A percentile compares a stretch with the other conserved stretches of the same genome.
These are phyloP conservation scores for Cryptocephalus moraei DNA, from an alignment of 2,888 invertebrate genomes.

Conservation along the genomic window DNA sequence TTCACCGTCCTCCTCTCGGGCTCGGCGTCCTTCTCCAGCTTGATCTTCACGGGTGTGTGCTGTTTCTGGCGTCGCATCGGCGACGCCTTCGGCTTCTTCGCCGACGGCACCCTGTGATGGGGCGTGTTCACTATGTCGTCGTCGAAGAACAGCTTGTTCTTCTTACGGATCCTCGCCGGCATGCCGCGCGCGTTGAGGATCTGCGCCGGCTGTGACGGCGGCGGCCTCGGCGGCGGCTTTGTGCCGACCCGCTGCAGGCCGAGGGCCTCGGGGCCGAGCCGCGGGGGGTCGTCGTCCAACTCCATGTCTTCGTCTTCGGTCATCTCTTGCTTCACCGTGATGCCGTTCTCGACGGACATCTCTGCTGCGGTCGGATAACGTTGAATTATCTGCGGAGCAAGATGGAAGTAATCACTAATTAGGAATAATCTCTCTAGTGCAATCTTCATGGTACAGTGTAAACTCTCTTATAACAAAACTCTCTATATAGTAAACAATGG, in stretches of 20 bases:
- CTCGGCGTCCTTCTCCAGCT: conserved; percentile 14
- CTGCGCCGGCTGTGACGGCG: conserved; percentile 61
- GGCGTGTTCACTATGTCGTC: conserved; percentile 78
- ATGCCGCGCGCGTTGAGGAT: conserved; percentile 77
- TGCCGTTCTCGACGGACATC: conserved; percentile 27
- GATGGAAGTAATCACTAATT: too few species aligned
- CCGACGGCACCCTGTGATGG: conserved; percentile 62
- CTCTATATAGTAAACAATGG: too few species aligned
- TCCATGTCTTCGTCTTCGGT: conserved; percentile 35
- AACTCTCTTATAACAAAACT: too few species aligned
- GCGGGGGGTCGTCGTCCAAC: conserved; percentile 53
- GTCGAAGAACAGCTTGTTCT: conserved; percentile 76
- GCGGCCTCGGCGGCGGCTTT: conserved; percentile 60
- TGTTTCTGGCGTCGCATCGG: neutral
- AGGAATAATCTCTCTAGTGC: too few species aligned
- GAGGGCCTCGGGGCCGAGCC: conserved; percentile 68
- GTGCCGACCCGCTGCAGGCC: conserved; percentile 76
- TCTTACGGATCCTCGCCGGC: conserved; percentile 84
- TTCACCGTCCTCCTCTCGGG: conserved; percentile 24
- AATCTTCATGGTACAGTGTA: too few species aligned
- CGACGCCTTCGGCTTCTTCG: conserved; percentile 48
- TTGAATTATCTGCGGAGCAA: too few species aligned
- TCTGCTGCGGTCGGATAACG: conserved; percentile 1
- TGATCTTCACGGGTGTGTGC: conserved; percentile 17
- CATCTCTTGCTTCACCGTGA: conserved; percentile 45